Conservation (phyloP, 2,113 vertebrate species). For the cattle (Bos taurus) region ARS-UCD2.0 NC_037334.1:81940501-81941000, state of each 20-base stretch:
- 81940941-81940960: background rate
- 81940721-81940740: background rate
- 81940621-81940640: background rate
- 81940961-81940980: background rate
- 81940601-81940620: background rate
- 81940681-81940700: background rate
- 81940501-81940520: background rate
- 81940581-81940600: background rate
- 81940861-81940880: background rate
- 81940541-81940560: background rate
- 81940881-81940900: background rate
- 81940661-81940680: background rate
- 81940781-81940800: background rate
- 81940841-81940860: background rate
- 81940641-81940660: background rate
- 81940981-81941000: background rate
- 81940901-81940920: background rate
- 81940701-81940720: background rate
- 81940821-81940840: slow-evolving; percentile 24
- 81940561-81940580: background rate
- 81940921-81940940: background rate
- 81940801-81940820: background rate
- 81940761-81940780: background rate
- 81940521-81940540: background rate
- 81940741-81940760: background rate